Evolutionary conservation across 2,888 invertebrate species (phyloP), one percentile per base, ranked within the genome.

Genomic region (Nomada ferruginata): DNA sequence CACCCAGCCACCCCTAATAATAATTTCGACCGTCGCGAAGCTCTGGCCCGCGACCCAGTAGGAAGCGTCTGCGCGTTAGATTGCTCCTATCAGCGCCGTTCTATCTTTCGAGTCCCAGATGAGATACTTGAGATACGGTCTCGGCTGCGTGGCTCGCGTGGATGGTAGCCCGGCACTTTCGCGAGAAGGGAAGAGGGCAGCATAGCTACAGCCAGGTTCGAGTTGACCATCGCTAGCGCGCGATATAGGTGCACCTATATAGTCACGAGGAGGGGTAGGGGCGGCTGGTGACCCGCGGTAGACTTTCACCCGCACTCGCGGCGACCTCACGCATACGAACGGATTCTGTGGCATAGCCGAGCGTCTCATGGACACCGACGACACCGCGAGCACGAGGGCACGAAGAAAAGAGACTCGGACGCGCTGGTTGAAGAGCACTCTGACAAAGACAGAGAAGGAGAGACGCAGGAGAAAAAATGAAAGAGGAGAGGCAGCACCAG

Each of bases 231-330:
- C 76, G 76, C 20, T 5, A n/a, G 10, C 29, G 60, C 68, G 66
- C 75, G 76, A 72, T 74, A 76, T 85, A 85, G 79, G 66, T 82
- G 86, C 80, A 79, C 70, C 76, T 71, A 80, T 75, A 76, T 80
- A 79, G 82, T 55, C 65, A 73, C 53, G 81, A 81, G 85, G 84
- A 77, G 84, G 85, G 81, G 76, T 81, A 74, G 72, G 74, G 79
- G 72, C 82, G 73, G 82, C 75, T 66, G 83, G 86, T 90, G 90
- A 91, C 89, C 90, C 87, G 79, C 83, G 76, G 84, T 86, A 90
- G 87, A 91, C 91, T 91, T 91, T 91, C 91, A 91, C 91, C 91
- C 89, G 89, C 84, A 85, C 85, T 87, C 85, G 87, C 82, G 68
- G 82, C 88, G 90, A 91, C 90, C 91, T 90, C 89, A 90, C 89